Conservation (phyloP, 1,140 invertebrate genomes). For the Asbolus verrucosus region DNA sequence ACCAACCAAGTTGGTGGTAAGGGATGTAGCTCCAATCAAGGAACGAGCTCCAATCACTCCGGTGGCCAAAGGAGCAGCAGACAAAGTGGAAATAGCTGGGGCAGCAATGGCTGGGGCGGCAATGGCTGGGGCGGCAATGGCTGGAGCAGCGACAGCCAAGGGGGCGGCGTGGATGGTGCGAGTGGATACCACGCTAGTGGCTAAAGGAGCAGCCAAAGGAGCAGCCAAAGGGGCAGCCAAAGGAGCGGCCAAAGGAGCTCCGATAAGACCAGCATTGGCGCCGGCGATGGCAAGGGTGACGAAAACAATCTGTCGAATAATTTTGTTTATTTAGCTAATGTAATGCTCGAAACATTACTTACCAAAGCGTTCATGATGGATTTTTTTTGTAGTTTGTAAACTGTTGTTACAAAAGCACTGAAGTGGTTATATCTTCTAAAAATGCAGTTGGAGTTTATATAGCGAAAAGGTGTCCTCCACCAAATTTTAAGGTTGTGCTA, state of each 20-base stretch:
- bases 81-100: neutral
- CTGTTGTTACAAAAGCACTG: slow-evolving; percentile 9
- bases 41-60: slow-evolving; percentile 4
- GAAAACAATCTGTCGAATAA: slow-evolving; percentile 2
- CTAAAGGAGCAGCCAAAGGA: neutral
- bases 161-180: slow-evolving; percentile 1
- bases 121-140: neutral
- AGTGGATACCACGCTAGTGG: neutral
- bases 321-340: neutral
- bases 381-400: slow-evolving; percentile 17
- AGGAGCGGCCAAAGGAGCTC: slow-evolving; percentile 19
- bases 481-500: slow-evolving; percentile 5
- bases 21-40: slow-evolving; percentile 1
- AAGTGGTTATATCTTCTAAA: neutral
- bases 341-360: neutral
- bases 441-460: slow-evolving; percentile 1
- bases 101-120: neutral
- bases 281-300: slow-evolving; percentile 8
- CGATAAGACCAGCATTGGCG: slow-evolving; percentile 30
- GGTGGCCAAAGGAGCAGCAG: neutral
- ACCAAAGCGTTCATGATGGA: slow-evolving; percentile 21
- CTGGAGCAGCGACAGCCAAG: neutral
- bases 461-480: slow-evolving; percentile 18
- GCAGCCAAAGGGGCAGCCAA: neutral
- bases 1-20: neutral